Evolutionary conservation across 2,797 vertebrate genomes (phyloP), one percentile per base, ranked within the genome.

Genomic region (Centroberyx gerrardi): DNA sequence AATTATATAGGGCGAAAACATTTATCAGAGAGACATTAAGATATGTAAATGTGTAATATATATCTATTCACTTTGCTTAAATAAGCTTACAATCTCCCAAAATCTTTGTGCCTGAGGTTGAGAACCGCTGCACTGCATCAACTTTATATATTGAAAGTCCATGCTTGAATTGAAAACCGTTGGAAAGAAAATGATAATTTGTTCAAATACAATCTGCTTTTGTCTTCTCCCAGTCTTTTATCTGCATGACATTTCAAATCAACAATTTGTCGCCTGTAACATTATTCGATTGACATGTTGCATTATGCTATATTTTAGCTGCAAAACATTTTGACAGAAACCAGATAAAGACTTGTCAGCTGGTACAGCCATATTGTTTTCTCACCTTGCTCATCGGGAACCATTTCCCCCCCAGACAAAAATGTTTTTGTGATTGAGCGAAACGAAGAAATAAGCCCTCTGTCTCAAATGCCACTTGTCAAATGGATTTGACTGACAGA

Each of bases 401-500:
- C 80, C 53, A 76, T 92, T 79, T 86, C 71, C 71, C 71, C 71
- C 53, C 49, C 54, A 58, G 75, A 88, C 79, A 80, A 84, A 89
- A 86, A 82, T 60, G 71, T 84, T 84, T 87, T 91, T 92, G 82
- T 85, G 85, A 82, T 83, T 86, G 88, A 87, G 86, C 81, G 90
- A 91, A 91, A 88, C 55, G 61, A 90, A 88, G 73, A 88, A 93
- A 87, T 91, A 92, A 90, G 87, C 93, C 87, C 80, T 86, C 80
- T 80, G 77, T 93, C 89, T 91, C 64, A 77, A 87, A 91, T 85
- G 89, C 82, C 91, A 90, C 87, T 90, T 89, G 90, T 93, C 92
- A 92, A 84, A 91, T 76, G 68, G 80, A 85, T 94, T 91, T 94
- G 93, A 95, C 86, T 93, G 94, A 93, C 94, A 91, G 88, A 94